Evolutionary conservation across 2,888 invertebrate species (phyloP), one percentile per base, ranked within the genome.

Genomic region (Aleiodes testaceus): DNA sequence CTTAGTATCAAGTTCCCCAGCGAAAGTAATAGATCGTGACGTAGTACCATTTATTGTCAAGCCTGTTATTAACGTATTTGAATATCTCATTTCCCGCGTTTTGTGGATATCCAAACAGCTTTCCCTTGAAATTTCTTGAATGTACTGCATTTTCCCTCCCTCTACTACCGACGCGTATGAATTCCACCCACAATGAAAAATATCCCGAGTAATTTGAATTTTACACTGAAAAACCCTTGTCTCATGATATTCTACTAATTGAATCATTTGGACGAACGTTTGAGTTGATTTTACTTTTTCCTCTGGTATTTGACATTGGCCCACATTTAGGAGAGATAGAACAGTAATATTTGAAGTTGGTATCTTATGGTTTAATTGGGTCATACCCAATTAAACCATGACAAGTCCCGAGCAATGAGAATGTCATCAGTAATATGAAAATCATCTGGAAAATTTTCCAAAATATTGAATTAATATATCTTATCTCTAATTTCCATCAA

Each of bases 371-470:
- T n/a, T n/a, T n/a, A n/a, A n/a, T n/a, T n/a, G n/a, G 5, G 5
- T 26, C 26, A 26, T 26, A 26, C 3, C 26, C 26, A 26, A 26
- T 26, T 26, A 26, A 26, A 5, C 26, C 26, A 5, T 26, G 26
- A 26, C 26, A 26, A 2, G 26, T 5, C 5, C 26, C 26, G 5
- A 5, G 5, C 26, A 26, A 26, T 5, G 26, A 26, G 0, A 26
- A 26, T 5, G 26, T 5, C 26, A 26, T 1, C 3, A 26, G 5
- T 3, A 26, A 5, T 26, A 26, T 26, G 5, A 2, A 26, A 26
- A 26, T 26, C 26, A 26, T 26, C 26, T 26, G 26, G 3, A 26
- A 26, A 74, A 73, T 14, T n/a, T n/a, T n/a, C n/a, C 52, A 9
- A 3, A 65, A n/a, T 14, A 64, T 44, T 47, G 67, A 26, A 26